A percentile compares a stretch with the other conserved stretches of the same genome.
These are phyloP conservation scores for Adelges cooleyi DNA, from an alignment of 1,140 invertebrate species.

Conservation along the genomic window DNA sequence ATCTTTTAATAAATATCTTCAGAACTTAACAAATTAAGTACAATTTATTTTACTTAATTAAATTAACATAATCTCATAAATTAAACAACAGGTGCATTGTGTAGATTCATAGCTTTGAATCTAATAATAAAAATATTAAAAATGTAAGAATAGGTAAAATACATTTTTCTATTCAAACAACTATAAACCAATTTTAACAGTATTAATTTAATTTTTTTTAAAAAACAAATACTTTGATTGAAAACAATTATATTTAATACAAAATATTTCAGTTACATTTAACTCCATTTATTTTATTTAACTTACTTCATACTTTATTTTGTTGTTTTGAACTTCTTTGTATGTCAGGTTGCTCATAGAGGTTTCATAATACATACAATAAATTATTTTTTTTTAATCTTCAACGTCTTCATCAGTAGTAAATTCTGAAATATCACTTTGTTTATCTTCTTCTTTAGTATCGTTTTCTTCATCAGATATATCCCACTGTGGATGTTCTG, in stretches of 20 bases:
- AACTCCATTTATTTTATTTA: not conserved
- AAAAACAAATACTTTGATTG: not conserved
- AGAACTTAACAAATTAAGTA: too few relatives aligned
- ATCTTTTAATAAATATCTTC: too few relatives aligned
- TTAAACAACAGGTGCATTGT: not conserved
- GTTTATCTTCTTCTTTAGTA: conserved; percentile 50
- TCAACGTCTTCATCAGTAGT: conserved; percentile 59
- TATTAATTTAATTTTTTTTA: too few relatives aligned
- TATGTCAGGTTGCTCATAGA: not conserved
- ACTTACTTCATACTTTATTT: conserved; percentile 5
- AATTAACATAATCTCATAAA: too few relatives aligned
- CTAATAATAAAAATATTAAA: not conserved
- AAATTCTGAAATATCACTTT: conserved; percentile 54
- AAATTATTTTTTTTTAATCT: conserved; percentile 35
- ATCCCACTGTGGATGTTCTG: conserved; percentile 92
- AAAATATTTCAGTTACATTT: not conserved
- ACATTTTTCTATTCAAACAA: not conserved
- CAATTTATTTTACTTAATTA: too few relatives aligned
- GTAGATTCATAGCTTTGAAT: not conserved
- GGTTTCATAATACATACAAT: too few relatives aligned
- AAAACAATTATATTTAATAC: not conserved
- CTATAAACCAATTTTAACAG: too few relatives aligned
- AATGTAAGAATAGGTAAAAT: not conserved
- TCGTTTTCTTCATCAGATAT: conserved; percentile 88
- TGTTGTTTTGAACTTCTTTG: conserved; percentile 16